Evolutionary conservation across 2,888 invertebrate genomes (phyloP).

Genomic region (Flexamia atlantica): DNA sequence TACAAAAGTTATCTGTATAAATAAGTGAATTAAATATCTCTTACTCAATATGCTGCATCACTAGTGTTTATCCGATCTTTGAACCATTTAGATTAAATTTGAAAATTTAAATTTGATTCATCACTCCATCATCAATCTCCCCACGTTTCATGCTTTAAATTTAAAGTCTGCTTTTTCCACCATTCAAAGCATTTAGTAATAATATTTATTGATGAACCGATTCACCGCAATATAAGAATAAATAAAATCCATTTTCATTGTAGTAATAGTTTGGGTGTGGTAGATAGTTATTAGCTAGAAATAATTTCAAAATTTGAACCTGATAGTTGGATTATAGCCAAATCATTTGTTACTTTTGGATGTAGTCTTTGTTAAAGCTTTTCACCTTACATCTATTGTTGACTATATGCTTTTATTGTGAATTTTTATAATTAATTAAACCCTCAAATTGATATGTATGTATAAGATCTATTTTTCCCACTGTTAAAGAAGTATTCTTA

Average conservation of each 20-base stretch:
- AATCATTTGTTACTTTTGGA: neutral
- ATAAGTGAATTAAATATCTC: neutral
- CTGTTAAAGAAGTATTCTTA: no score
- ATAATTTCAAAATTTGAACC: neutral
- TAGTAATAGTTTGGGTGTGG: constrained; percentile 20
- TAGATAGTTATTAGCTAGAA: constrained; percentile 9
- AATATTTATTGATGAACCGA: neutral
- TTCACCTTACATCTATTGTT: neutral
- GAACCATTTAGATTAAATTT: neutral
- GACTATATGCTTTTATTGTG: neutral
- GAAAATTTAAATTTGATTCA: neutral
- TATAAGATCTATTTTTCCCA: no score
- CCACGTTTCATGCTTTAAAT: constrained; percentile 34
- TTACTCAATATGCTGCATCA: constrained; percentile 36
- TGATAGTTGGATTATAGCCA: neutral
- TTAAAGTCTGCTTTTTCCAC: constrained; percentile 21
- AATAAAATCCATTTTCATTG: neutral
- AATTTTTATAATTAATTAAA: neutral
- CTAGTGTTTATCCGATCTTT: neutral
- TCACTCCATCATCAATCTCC: neutral
- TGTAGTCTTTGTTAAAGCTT: neutral
- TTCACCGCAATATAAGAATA: neutral
- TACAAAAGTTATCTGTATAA: neutral
- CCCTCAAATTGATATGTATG: no score
- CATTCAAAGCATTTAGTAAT: constrained; percentile 4